A percentile compares a stretch with the other conserved stretches of the same genome.
Evolutionary conservation across 2,797 vertebrate species (phyloP).

Genomic region (Eutrigla gurnardus): DNA sequence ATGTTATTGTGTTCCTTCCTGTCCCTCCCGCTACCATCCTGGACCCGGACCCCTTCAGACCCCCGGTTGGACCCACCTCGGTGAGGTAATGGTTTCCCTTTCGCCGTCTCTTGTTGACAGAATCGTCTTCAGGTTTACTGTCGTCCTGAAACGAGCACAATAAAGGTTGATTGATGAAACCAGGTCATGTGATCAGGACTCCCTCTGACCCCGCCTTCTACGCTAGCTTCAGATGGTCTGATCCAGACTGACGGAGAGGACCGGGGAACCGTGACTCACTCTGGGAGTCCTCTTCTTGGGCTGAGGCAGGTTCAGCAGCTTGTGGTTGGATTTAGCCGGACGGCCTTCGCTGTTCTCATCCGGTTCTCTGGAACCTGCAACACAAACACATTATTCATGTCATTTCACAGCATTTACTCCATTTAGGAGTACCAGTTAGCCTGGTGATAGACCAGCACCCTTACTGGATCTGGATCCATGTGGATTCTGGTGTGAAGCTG

Average conservation of each 20-base stretch:
- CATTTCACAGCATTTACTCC: too few relatives aligned
- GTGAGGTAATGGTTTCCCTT: conserved; percentile 85
- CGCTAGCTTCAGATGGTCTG: conserved; percentile 1
- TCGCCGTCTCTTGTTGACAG: conserved; percentile 88
- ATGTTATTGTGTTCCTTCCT: too few relatives aligned
- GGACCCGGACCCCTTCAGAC: background rate
- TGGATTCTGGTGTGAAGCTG: too few relatives aligned
- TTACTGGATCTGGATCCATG: too few relatives aligned
- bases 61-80: conserved; percentile 82
- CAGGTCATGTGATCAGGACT: background rate
- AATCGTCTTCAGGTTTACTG: conserved; percentile 87
- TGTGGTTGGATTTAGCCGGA: conserved; percentile 81
- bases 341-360: conserved; percentile 82
- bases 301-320: conserved; percentile 82
- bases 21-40: too few relatives aligned
- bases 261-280: conserved; percentile 73
- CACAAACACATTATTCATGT: too few relatives aligned
- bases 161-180: background rate
- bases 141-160: conserved; percentile 81
- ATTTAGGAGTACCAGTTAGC: too few relatives aligned
- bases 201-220: background rate
- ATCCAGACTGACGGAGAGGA: background rate
- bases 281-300: conserved; percentile 92
- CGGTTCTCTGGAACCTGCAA: conserved; percentile 85
- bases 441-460: too few relatives aligned